Evolutionary conservation across 2,113 vertebrate genomes (phyloP).

Genomic region (Antennarius striatus): DNA sequence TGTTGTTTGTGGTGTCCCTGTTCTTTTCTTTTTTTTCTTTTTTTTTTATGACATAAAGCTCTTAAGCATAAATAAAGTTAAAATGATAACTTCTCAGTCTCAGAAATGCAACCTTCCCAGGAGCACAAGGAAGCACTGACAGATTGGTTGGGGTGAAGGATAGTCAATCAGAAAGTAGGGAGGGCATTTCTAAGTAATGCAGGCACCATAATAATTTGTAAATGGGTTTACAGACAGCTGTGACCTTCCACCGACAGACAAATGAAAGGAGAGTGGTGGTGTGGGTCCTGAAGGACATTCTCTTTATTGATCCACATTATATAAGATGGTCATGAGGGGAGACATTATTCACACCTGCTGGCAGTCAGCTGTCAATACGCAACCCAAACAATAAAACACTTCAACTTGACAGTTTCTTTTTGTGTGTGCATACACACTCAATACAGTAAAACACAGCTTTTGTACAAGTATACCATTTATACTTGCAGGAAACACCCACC

Average conservation of each 20-base stretch:
- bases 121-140: too few relatives aligned
- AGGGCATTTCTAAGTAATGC: not conserved
- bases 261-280: not conserved
- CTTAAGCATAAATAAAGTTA: too few relatives aligned
- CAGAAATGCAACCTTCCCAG: too few relatives aligned
- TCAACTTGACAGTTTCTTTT: not conserved
- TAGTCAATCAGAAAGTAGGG: not conserved
- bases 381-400: not conserved
- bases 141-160: not conserved
- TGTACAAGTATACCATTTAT: constrained; percentile 37
- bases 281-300: constrained; percentile 1
- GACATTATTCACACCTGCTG: not conserved
- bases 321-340: not conserved
- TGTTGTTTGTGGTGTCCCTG: too few relatives aligned
- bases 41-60: too few relatives aligned
- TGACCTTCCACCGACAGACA: not conserved
- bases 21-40: not conserved
- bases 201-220: not conserved
- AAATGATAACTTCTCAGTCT: too few relatives aligned
- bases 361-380: constrained; percentile 24
- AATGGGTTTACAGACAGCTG: constrained; percentile 13
- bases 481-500: constrained; percentile 10
- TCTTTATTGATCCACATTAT: constrained; percentile 43
- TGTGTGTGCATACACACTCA: not conserved
- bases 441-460: not conserved